Conservation (phyloP, 2,113 vertebrate genomes). For the Saguinus imperator region DNA sequence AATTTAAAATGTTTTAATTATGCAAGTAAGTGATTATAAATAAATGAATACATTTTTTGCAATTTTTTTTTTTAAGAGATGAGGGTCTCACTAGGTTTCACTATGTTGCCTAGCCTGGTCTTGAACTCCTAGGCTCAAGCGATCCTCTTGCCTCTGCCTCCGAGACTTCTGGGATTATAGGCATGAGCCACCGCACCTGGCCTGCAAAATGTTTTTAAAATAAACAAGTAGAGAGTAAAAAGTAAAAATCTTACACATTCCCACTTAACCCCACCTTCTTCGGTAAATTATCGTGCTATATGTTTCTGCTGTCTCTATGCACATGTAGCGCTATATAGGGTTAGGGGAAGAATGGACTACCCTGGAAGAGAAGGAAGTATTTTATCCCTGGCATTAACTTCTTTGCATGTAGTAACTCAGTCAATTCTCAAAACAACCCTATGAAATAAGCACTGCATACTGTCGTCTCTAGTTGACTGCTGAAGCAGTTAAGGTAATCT, state of each 20-base stretch:
- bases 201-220: neutral
- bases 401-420: too few species aligned
- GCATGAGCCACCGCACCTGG: too few species aligned
- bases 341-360: too few species aligned
- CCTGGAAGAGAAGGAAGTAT: neutral
- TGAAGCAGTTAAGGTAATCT: neutral
- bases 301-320: neutral
- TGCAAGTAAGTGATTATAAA: conserved; percentile 4
- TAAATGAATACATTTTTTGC: neutral
- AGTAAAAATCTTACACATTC: neutral
- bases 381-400: neutral
- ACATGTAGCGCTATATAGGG: neutral
- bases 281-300: neutral
- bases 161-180: too few species aligned
- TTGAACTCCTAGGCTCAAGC: too few species aligned
- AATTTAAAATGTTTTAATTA: neutral
- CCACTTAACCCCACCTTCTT: neutral
- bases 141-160: too few species aligned
- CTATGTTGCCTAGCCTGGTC: too few species aligned
- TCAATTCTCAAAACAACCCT: neutral
- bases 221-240: neutral
- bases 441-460: neutral
- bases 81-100: too few species aligned
- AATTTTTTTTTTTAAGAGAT: neutral
- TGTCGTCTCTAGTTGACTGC: neutral